Conservation (phyloP, 1,140 invertebrate species). For the Musca domestica region DNA sequence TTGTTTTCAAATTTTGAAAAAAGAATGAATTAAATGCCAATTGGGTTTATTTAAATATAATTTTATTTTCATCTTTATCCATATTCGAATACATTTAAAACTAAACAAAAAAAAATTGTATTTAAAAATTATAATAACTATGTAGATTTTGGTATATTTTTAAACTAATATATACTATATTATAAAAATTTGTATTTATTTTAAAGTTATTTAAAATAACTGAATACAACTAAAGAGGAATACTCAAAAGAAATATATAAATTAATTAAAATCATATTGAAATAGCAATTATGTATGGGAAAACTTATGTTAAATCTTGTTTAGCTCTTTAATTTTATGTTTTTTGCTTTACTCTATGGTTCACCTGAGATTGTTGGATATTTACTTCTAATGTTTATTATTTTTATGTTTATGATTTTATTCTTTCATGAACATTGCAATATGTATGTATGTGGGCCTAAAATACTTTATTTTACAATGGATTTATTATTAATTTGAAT, state of each 20-base stretch:
- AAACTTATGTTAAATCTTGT: too few species aligned
- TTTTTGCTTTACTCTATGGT: not conserved
- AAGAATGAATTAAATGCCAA: constrained; percentile 18
- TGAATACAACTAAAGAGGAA: not conserved
- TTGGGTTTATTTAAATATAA: not conserved
- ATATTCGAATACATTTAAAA: constrained; percentile 4
- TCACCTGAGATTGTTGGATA: not conserved
- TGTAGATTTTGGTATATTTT: not conserved
- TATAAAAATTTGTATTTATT: not conserved
- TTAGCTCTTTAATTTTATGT: not conserved
- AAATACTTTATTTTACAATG: too few species aligned
- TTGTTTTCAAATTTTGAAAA: constrained; percentile 8
- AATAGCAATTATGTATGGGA: too few species aligned
- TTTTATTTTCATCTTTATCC: constrained; percentile 1
- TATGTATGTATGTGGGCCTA: too few species aligned
- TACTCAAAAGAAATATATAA: not conserved
- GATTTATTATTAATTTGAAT: too few species aligned
- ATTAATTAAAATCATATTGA: too few species aligned
- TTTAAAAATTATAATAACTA: not conserved
- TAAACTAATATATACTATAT: not conserved
- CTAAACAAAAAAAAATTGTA: constrained; percentile 4
- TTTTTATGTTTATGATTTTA: not conserved
- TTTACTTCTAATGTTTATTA: not conserved
- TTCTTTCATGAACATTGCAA: too few species aligned
- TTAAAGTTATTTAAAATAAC: constrained; percentile 23